Evolutionary conservation across 92 coral and sea anemone species (phyloP), one percentile per base, ranked within the genome.

Genomic region (Siderastrea siderea): DNA sequence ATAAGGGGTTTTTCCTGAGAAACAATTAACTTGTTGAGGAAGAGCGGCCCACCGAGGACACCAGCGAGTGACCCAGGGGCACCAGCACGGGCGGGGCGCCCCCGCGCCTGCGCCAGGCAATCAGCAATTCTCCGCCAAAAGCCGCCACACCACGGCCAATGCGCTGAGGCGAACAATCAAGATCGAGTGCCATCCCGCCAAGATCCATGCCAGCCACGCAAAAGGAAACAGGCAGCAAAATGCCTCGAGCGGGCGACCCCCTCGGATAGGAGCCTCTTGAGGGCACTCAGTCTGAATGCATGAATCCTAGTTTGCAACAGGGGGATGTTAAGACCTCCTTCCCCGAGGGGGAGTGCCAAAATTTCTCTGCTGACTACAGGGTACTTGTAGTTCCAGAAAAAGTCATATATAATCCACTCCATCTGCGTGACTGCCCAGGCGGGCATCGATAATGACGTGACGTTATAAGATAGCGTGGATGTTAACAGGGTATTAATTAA

Each of bases 401-500:
- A 81, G 46, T 49, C 13, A n/a, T 51, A 81, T 9, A 81, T 57
- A 0, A 47, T n/a, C 10, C 19, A 47, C 68, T 81, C 85, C 1
- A 81, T 81, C 14, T 66, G 61, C 0, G 85, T 47, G 16, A 81
- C 52, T 10, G 75, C 64, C 76, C 85, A 66, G 6, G 85, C 5
- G 7, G 85, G 85, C 44, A 69, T 5, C 1, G 62, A 75, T n/a
- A 53, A 19, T 5, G 63, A 53, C 19, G 66, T 53, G 17, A 45
- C 74, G 15, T 69, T 17, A 17, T 79, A 87, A 86, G 86, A 79
- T 2, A 79, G 63, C 0, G 85, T 47, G 2, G 90, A 86, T 44
- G 90, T 76, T 2, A 57, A 54, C 0, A 87, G 74, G 7, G 58
- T 64, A 15, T 87, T 87, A 1, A 87, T 87, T 3, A 79, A 49